phyloP scores from a whole-genome alignment of 1,140 invertebrate genomes.

The Zaprionus davidi region DNA sequence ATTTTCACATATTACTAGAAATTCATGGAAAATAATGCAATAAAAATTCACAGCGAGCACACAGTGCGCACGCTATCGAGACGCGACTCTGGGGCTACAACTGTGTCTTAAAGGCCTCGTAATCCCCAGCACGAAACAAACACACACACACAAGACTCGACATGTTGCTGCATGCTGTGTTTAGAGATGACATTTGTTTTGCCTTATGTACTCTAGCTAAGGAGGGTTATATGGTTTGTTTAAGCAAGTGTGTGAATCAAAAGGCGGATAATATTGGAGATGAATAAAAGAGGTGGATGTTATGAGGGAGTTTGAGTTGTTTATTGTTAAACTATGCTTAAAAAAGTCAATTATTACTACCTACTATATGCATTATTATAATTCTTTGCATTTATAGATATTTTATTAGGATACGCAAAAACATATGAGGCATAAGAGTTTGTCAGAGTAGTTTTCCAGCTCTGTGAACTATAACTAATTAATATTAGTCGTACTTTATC shows the following conservation, averaged over 20 bases:
- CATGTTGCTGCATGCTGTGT: constrained; percentile 18
- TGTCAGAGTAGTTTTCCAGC: no score
- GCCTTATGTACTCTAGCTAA: constrained; percentile 19
- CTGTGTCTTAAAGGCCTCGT: constrained; percentile 60
- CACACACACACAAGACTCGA: background rate
- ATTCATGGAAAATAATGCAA: constrained; percentile 83
- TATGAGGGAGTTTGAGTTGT: no score
- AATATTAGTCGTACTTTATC: no score
- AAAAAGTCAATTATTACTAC: no score
- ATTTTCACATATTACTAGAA: constrained; percentile 76
- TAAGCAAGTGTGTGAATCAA: background rate
- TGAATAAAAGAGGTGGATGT: background rate
- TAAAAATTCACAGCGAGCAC: constrained; percentile 80
- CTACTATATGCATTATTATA: no score
- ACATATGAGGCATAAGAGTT: no score
- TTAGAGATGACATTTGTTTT: constrained; percentile 40
- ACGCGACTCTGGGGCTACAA: constrained; percentile 30
- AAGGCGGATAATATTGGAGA: background rate
- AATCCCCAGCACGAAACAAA: constrained; percentile 48
- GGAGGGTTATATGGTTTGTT: background rate
- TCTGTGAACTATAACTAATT: no score
- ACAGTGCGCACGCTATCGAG: constrained; percentile 10
- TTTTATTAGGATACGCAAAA: no score
- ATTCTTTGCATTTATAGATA: no score
- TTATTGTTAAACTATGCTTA: background rate